Base-by-base conservation (phyloP, 2,797 vertebrate genomes). In the Coregonus sp. region DNA sequence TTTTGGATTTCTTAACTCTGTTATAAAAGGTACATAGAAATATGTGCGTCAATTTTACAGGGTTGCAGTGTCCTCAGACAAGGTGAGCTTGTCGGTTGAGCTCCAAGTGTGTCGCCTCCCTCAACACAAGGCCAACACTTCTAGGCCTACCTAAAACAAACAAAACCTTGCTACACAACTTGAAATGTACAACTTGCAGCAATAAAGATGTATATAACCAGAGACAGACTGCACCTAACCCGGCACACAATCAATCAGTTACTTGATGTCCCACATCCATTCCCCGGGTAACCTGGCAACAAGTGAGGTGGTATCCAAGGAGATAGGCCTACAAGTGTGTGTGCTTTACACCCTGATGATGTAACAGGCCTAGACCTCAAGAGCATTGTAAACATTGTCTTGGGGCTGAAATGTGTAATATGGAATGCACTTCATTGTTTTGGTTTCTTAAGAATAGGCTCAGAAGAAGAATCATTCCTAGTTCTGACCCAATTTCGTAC, bases 221-320 rank as follows among this genome's bases (percentile, higher is more conserved):
- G 40, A 47, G 7, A 80, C 20, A 37, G 68, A 75, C 16, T 70
- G 20, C 50, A 68, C 11, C 61, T 52, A 79, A 65, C 72, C 52
- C 66, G 54, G 16, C 76, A 74, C 81, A 86, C 40, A 47, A 47
- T 47, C 81, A 81, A 85, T 69, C 51, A 73, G 76, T 91, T 90
- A 89, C 54, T 25, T 83, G 85, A 89, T 54, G 84, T 86, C 79
- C 86, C 83, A 86, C 86, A 83, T 85, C 80, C 85, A 82, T 82
- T 82, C 72, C 70, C 74, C 73, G 77, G 77, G 92, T 93, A 89
- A 84, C 93, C 89, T 90, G 90, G 93, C 92, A 95, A 94, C 93
- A 83, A 80, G 78, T 47, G 40, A 86, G 75, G 82, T 72, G 81
- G 81, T 87, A 85, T 81, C 77, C 82, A 80, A 73, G 70, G 51